A percentile compares a stretch with the other conserved stretches of the same genome.
Evolutionary conservation across 1,140 invertebrate genomes (phyloP).

Genomic region (Proctacanthus coquilletti): DNA sequence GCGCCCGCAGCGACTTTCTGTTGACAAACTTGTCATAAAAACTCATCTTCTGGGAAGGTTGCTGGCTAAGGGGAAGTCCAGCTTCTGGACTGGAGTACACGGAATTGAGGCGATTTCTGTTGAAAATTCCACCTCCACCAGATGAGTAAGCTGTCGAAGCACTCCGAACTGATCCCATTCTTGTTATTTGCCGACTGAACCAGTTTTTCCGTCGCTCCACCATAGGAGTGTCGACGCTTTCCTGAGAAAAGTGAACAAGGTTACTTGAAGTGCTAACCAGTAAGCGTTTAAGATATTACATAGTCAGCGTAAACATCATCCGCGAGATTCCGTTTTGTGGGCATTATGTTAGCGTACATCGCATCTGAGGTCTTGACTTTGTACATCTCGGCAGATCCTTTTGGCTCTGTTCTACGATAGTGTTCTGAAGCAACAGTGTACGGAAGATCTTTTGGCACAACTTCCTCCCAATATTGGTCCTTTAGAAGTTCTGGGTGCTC

Average conservation of each 20-base stretch:
- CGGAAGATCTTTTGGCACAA: constrained; percentile 72
- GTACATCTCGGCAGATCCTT: constrained; percentile 68
- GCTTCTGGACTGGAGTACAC: constrained; percentile 67
- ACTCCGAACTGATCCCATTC: constrained; percentile 66
- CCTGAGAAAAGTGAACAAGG: constrained; percentile 34
- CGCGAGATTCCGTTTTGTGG: constrained; percentile 40
- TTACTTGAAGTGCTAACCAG: not conserved
- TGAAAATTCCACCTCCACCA: constrained; percentile 57
- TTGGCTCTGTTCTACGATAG: constrained; percentile 61
- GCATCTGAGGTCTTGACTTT: constrained; percentile 70
- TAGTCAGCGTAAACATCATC: constrained; percentile 78
- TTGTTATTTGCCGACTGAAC: constrained; percentile 65
- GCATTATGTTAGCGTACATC: constrained; percentile 56
- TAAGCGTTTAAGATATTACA: constrained; percentile 35
- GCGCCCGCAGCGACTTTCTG: constrained; percentile 54
- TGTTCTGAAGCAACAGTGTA: constrained; percentile 74
- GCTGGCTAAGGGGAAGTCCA: constrained; percentile 32
- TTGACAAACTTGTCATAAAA: constrained; percentile 65
- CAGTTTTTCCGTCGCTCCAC: constrained; percentile 73
- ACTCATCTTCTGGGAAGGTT: constrained; percentile 44
- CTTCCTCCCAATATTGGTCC: constrained; percentile 83
- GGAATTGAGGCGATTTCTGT: constrained; percentile 49
- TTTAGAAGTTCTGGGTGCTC: constrained; percentile 75
- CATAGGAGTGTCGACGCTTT: constrained; percentile 73
- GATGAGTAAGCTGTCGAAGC: constrained; percentile 71